Base-by-base conservation (phyloP, 1,140 invertebrate species). In the Hylyphantes graminicola region DNA sequence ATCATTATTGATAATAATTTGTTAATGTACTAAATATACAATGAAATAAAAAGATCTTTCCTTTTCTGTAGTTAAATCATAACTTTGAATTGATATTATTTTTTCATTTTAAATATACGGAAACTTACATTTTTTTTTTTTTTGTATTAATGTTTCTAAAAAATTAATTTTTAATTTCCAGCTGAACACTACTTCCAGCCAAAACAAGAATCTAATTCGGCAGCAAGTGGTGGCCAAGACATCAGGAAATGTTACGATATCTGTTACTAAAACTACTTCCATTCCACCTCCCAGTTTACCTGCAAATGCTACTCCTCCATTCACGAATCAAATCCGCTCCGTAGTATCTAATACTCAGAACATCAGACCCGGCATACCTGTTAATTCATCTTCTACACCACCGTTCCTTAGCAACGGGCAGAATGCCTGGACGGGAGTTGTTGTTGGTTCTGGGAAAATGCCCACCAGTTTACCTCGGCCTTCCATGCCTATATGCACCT, bases 231-330 rank as follows among this genome's bases (percentile, higher is more conserved):
- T 76, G 17, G 57, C 68, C 12, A 85, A 79, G 67, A 59, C 83
- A 50, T 81, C 78, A 65, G 78, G 85, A 17, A 85, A 55, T 65
- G 17, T 53, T n/a, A 57, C 83, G 59, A 35, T 65, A 59, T 72
- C 74, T 59, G 76, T 85, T 13, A 64, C 75, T 19, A 85, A 85
- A 68, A 55, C 76, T 21, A 64, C 75, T 73, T 73, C 83, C 76
- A 85, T 85, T 79, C 83, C 83, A 75, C 85, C 85, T 81, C 85
- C 85, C 55, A 85, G 85, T 70, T 81, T 85, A 70, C 85, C 85
- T 64, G 85, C 78, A 55, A 85, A 76, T 87, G 67, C 85, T 70
- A 72, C 86, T 21, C 76, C 86, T 59, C 86, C 86, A 72, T 87
- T 87, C 68, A 63, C 85, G 10, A 81, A 75, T 70, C 85, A 85